phyloP scores from a whole-genome alignment of 2,797 vertebrate genomes.

The Cossypha niveicapilla region DNA sequence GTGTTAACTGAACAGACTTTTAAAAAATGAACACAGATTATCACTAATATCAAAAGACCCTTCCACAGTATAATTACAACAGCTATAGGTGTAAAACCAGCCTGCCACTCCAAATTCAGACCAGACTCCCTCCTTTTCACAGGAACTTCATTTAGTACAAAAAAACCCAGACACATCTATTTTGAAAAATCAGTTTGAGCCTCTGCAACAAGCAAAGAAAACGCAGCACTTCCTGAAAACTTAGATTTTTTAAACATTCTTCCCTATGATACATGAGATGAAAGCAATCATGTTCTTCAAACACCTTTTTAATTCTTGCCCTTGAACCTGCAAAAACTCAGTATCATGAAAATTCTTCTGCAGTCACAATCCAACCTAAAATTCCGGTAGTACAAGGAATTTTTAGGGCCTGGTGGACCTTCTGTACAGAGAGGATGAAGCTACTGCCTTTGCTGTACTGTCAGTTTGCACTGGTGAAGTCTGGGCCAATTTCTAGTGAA shows the following conservation, averaged over 20 bases:
- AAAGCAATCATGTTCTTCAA: background rate
- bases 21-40: background rate
- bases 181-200: background rate
- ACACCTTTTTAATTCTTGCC: background rate
- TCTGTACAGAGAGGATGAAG: background rate
- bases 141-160: background rate
- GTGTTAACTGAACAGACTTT: background rate
- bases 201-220: background rate
- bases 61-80: background rate
- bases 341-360: accelerated
- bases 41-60: background rate
- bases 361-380: background rate
- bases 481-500: background rate
- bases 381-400: background rate
- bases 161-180: background rate
- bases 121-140: background rate
- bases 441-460: background rate
- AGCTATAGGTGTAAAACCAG: background rate
- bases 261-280: accelerated
- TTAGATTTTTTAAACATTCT: background rate
- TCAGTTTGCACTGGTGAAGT: background rate
- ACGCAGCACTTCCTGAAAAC: background rate
- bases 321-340: background rate
- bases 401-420: background rate
- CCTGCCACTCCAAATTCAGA: background rate